Percentiles rank a stretch among this genome's conserved stretches.
These are phyloP conservation scores for Marasmarcha lunaedactyla DNA, from an alignment of 2,888 invertebrate genomes.

Conservation along the genomic window DNA sequence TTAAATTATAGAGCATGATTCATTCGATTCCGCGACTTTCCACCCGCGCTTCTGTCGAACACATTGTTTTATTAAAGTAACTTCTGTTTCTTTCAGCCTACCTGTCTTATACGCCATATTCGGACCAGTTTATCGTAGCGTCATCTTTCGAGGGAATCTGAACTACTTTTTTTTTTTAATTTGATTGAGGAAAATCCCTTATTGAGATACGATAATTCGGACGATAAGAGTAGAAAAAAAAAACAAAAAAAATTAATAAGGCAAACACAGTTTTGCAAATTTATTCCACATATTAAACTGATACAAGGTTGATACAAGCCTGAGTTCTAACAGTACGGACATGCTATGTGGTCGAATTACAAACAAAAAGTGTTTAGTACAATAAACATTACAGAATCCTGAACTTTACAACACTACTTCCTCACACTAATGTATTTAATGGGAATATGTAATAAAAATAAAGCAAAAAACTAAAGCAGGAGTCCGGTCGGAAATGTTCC, in stretches of 20 bases:
- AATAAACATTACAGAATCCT: slow-evolving; percentile 64
- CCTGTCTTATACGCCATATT: too few relatives aligned
- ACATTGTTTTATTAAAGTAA: too few relatives aligned
- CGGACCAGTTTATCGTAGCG: too few relatives aligned
- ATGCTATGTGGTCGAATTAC: slow-evolving; percentile 63
- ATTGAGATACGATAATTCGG: too few relatives aligned
- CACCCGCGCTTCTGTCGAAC: too few relatives aligned
- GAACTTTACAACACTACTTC: slow-evolving; percentile 66
- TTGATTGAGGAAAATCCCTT: too few relatives aligned
- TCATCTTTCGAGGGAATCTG: too few relatives aligned
- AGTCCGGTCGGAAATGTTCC: slow-evolving; percentile 67
- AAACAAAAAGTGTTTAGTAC: slow-evolving; percentile 54
- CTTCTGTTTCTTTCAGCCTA: too few relatives aligned
- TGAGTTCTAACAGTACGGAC: slow-evolving; percentile 64
- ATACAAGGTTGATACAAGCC: slow-evolving; percentile 68
- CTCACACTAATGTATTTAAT: slow-evolving; percentile 66
- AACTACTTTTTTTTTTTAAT: too few relatives aligned
- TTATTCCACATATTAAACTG: slow-evolving; percentile 69
- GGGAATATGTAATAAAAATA: slow-evolving; percentile 64
- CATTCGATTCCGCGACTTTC: too few relatives aligned
- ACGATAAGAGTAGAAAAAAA: slow-evolving; percentile 19
- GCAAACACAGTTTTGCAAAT: slow-evolving; percentile 72
- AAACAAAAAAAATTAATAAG: slow-evolving; percentile 57
- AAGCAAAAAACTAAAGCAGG: slow-evolving; percentile 70
- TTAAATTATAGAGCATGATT: too few relatives aligned